Evolutionary conservation across 2,113 vertebrate genomes (phyloP).

Genomic region (Campylomormyrus tamandua): DNA sequence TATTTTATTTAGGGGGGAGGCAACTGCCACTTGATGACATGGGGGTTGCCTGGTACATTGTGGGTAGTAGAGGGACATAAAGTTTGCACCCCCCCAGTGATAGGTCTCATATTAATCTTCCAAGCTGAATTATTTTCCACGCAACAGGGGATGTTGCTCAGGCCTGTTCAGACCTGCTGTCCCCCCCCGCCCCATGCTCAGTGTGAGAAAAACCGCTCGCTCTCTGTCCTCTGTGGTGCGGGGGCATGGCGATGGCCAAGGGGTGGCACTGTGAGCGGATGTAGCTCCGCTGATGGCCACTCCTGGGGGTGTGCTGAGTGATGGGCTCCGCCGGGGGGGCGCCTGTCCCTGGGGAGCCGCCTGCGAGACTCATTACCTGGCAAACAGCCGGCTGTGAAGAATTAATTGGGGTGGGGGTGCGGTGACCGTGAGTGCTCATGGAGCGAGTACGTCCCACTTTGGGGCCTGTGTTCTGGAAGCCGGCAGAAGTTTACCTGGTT

Average conservation of each 20-base stretch:
- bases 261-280: slow-evolving; percentile 23
- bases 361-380: slow-evolving; percentile 66
- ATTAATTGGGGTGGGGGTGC: slow-evolving; percentile 59
- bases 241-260: slow-evolving; percentile 21
- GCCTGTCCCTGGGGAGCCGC: slow-evolving; percentile 42
- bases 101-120: background rate
- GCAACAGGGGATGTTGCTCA: background rate
- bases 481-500: slow-evolving; percentile 4
- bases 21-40: background rate
- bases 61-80: background rate
- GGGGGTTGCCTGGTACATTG: background rate
- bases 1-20: background rate
- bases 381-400: slow-evolving; percentile 44
- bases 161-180: background rate
- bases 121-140: background rate
- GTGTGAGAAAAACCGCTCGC: background rate
- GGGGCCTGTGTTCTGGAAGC: background rate
- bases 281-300: slow-evolving; percentile 51
- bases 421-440: slow-evolving; percentile 36
- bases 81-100: background rate
- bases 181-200: background rate
- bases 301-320: background rate
- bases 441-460: background rate
- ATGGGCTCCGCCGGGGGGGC: slow-evolving; percentile 42
- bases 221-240: background rate